Percentiles rank a stretch among this genome's conserved stretches.
These are phyloP conservation scores for Tipula vernalis DNA, from an alignment of 2,888 invertebrate genomes.

Conservation along the genomic window DNA sequence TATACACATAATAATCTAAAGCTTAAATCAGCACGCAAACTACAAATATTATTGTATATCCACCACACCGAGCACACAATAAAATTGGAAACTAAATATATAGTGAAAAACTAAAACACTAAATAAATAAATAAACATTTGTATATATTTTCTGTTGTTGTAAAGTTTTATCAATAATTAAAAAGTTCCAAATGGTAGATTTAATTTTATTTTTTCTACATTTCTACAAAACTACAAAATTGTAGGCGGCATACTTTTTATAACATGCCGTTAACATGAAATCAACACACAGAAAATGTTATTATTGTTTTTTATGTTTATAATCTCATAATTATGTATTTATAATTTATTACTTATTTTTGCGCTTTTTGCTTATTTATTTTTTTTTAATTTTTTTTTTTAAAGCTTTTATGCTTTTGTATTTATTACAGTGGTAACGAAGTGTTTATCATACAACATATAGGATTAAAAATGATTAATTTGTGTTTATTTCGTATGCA, in stretches of 20 bases:
- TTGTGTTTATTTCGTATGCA: too few species aligned
- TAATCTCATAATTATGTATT: constrained; percentile 4
- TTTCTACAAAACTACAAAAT: neutral
- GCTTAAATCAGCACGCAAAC: neutral
- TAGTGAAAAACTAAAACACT: neutral
- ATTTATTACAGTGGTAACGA: neutral
- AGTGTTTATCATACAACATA: neutral
- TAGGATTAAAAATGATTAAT: neutral
- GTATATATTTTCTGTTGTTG: neutral
- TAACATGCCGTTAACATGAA: neutral
- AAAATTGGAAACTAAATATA: neutral
- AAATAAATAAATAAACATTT: neutral
- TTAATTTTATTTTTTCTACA: neutral
- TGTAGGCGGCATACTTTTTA: neutral
- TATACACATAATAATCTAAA: neutral
- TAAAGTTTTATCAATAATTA: neutral
- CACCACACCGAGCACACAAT: neutral
- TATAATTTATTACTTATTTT: neutral
- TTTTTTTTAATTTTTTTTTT: neutral
- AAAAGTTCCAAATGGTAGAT: neutral
- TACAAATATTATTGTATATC: neutral
- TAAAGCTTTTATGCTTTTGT: neutral
- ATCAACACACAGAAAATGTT: neutral
- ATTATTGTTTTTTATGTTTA: neutral
- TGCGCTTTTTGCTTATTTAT: neutral